Base-by-base conservation (phyloP, 1,140 invertebrate genomes). In the Aporrectodea caliginosa region DNA sequence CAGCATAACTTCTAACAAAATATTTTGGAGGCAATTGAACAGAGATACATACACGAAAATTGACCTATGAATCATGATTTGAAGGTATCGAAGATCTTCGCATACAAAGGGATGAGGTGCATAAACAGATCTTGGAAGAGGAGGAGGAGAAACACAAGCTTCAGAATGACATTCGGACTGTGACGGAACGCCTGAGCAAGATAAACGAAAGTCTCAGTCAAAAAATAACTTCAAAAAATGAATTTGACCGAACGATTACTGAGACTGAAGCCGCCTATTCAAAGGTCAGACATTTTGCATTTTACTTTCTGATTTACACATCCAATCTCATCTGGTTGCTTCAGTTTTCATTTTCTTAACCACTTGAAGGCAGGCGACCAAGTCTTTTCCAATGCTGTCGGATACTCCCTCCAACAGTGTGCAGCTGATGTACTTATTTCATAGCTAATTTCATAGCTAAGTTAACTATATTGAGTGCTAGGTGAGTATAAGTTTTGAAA, bases 1-100 rank as follows among this genome's bases (percentile, higher is more conserved):
- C n/a, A n/a, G n/a, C n/a, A n/a, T n/a, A n/a, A n/a, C n/a, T n/a
- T n/a, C n/a, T n/a, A n/a, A n/a, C n/a, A n/a, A n/a, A n/a, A n/a
- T n/a, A n/a, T n/a, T n/a, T n/a, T n/a, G n/a, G n/a, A n/a, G n/a
- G n/a, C n/a, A n/a, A n/a, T n/a, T n/a, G n/a, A n/a, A n/a, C n/a
- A n/a, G n/a, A n/a, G n/a, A n/a, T n/a, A n/a, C n/a, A n/a, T n/a
- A n/a, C n/a, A n/a, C n/a, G n/a, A n/a, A n/a, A n/a, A n/a, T n/a
- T n/a, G n/a, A n/a, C n/a, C n/a, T n/a, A n/a, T n/a, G n/a, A n/a
- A n/a, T n/a, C n/a, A n/a, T 77, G 43, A 43, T n/a, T 79, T 85
- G 69, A 91, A 91, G 90, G 89, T 85, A 90, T 91, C 58, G 90
- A 90, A 85, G 89, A 90, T 78, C 85, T 91, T 77, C 90, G 90